Percentiles rank a stretch among this genome's conserved stretches.
Conservation (phyloP, 2,888 invertebrate species). For the Cepaea hortensis region DNA sequence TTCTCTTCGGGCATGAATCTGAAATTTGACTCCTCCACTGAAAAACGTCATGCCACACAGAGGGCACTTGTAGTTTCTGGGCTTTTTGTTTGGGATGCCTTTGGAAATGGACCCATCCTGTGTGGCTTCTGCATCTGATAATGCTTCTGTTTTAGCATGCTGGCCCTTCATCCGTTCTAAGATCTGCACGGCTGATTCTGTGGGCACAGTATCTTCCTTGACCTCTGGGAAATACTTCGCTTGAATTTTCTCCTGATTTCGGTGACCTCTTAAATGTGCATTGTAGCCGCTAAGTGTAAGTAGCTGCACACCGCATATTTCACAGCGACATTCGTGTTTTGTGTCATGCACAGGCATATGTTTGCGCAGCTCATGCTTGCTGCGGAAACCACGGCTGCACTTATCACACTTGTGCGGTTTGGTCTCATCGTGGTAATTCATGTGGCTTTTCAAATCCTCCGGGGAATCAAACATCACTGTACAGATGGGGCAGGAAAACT, state of each 20-base stretch:
- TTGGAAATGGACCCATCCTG: neutral
- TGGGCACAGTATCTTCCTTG: neutral
- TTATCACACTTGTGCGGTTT: slow-evolving; percentile 50
- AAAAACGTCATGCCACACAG: slow-evolving; percentile 47
- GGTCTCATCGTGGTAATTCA: slow-evolving; percentile 48
- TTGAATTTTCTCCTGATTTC: slow-evolving; percentile 48
- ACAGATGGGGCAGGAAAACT: slow-evolving; percentile 48
- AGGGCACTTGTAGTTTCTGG: slow-evolving; percentile 46
- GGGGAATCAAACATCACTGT: slow-evolving; percentile 50
- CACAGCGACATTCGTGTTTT: slow-evolving; percentile 47
- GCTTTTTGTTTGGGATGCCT: neutral
- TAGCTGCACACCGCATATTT: slow-evolving; percentile 53
- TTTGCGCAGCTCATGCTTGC: slow-evolving; percentile 38
- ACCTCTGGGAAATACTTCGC: slow-evolving; percentile 28
- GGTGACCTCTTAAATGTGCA: slow-evolving; percentile 51
- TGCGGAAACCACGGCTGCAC: slow-evolving; percentile 50
- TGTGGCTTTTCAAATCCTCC: slow-evolving; percentile 48
- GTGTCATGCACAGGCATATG: slow-evolving; percentile 41
- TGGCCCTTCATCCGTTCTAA: slow-evolving; percentile 27
- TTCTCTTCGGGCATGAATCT: slow-evolving; percentile 41
- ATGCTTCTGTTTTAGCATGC: neutral
- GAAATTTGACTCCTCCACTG: slow-evolving; percentile 48
- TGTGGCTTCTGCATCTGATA: neutral
- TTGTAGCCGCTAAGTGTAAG: slow-evolving; percentile 52
- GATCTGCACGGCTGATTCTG: slow-evolving; percentile 34